Percentiles rank a stretch among this genome's conserved stretches.
phyloP scores from a whole-genome alignment of 2,113 vertebrate genomes.

The Vulpes vulpes region DNA sequence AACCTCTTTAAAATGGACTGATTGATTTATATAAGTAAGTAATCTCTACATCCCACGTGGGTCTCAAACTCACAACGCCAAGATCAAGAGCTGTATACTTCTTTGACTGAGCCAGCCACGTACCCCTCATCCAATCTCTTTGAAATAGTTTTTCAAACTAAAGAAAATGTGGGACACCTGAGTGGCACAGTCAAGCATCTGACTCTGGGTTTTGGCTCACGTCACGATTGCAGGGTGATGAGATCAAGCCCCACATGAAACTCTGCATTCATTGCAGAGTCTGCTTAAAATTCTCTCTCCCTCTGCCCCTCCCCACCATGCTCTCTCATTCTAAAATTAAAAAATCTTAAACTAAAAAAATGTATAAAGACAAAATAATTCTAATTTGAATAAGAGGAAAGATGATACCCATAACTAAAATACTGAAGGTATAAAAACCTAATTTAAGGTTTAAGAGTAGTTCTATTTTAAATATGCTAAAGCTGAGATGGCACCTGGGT shows the following conservation, averaged over 20 bases:
- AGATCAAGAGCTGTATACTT: neutral
- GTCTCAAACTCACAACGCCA: neutral
- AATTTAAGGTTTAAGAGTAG: constrained; percentile 48
- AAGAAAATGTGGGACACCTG: neutral
- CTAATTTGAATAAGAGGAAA: neutral
- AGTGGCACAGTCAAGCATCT: neutral
- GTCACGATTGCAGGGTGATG: neutral
- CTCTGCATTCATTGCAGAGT: neutral
- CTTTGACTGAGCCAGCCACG: neutral
- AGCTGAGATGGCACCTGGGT: too few species aligned
- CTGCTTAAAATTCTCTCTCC: neutral
- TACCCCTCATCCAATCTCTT: neutral
- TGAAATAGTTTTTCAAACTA: constrained; percentile 22
- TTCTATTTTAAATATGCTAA: constrained; percentile 3
- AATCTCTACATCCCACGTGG: neutral
- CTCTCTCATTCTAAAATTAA: neutral
- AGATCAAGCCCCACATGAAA: neutral
- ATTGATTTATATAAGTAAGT: neutral
- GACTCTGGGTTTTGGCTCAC: neutral
- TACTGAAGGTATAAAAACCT: neutral
- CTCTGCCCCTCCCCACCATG: neutral
- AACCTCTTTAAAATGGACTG: neutral
- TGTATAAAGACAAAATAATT: constrained; percentile 8
- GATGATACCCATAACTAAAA: neutral
- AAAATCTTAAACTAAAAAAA: constrained; percentile 1